Conservation (phyloP, 2,797 vertebrate species). For the Sebastes ruberrimus region DNA sequence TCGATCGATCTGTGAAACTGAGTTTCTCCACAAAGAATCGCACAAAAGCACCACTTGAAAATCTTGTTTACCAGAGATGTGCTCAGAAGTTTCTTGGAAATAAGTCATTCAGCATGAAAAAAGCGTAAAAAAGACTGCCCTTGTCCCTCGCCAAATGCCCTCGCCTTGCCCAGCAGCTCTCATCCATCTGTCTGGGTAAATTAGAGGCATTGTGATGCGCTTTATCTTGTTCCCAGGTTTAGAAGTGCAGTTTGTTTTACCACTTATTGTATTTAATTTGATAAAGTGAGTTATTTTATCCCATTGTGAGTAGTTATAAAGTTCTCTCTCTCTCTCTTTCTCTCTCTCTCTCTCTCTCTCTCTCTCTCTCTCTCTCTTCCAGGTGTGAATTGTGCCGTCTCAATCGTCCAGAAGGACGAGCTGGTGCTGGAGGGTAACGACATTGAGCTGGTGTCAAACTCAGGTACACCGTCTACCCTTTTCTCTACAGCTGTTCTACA, state of each 20-base stretch:
- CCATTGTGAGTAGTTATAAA: background rate
- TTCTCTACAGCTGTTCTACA: background rate
- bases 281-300: background rate
- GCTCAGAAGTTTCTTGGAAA: too few relatives aligned
- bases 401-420: constrained; percentile 96
- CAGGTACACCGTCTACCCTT: constrained; percentile 80
- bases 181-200: background rate
- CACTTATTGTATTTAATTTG: background rate
- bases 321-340: background rate
- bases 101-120: too few relatives aligned
- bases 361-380: background rate
- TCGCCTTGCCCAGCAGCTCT: background rate
- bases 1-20: too few relatives aligned
- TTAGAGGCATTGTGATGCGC: background rate
- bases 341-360: background rate
- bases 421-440: constrained; percentile 98
- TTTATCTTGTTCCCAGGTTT: background rate
- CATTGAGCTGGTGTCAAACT: constrained; percentile 98
- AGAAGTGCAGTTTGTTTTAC: background rate
- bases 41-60: too few relatives aligned
- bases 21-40: too few relatives aligned
- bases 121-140: too few relatives aligned
- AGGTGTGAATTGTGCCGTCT: constrained; percentile 93
- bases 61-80: too few relatives aligned
- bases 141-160: too few relatives aligned